Evolutionary conservation across 1,140 invertebrate species (phyloP), one percentile per base, ranked within the genome.

Genomic region (Tribolium castaneum): DNA sequence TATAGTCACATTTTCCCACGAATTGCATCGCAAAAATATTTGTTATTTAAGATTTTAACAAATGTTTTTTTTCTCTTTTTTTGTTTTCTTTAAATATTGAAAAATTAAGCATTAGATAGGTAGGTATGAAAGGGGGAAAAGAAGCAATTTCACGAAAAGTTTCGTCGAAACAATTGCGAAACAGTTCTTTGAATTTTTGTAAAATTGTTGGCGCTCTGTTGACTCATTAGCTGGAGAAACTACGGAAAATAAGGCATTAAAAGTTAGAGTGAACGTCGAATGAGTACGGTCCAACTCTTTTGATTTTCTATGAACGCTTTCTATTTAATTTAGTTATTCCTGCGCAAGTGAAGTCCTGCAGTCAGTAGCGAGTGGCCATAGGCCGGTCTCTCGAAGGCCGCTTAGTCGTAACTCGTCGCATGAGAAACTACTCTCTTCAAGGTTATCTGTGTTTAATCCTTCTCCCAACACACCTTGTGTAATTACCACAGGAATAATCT

Each of bases 261-360:
- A 35, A 66, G 59, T 66, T 35, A 30, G n/a, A 75, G 59, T 35
- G 71, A 54, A 30, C 52, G 52, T 70, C 45, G 7, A 76, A 51
- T 62, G 34, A 14, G 25, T 66, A 10, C 14, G 9, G 59, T 79
- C 25, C 70, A 77, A 71, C 76, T 80, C 70, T 74, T 76, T 77
- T 51, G 73, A 76, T 76, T 80, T 80, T 80, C 77, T 80, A 77
- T 80, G 76, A 80, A 70, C 79, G 74, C 80, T 80, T 80, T 80
- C 80, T 80, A 80, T 80, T 80, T 80, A 79, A 79, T 79, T 81
- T 81, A 79, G 74, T 81, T 75, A 74, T 77, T 80, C 49, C 70
- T 78, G 77, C 59, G 77, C 77, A 50, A 66, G 49, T n/a, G 66
- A 72, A 56, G 51, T 39, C 50, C 66, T 77, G 66, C 76, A 39